These are phyloP conservation scores for Bryconaethiops microstoma DNA, from an alignment of 2,797 vertebrate species.

Conservation along the genomic window DNA sequence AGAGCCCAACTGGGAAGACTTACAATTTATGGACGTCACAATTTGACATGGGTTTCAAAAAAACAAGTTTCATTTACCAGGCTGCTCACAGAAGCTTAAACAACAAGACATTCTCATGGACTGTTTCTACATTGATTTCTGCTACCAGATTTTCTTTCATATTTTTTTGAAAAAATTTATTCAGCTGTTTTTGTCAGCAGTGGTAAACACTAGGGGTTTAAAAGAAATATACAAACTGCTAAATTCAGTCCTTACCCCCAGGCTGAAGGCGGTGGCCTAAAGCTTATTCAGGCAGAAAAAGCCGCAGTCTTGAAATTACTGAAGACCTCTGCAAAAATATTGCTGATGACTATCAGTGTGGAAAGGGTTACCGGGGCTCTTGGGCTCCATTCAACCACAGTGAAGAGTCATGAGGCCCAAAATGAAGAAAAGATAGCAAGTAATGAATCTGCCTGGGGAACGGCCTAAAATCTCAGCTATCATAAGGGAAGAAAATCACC, in stretches of 20 bases:
- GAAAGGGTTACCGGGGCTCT: neutral
- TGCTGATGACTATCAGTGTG: conserved; percentile 26
- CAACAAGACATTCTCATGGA: neutral
- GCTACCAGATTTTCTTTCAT: neutral
- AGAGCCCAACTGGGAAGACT: neutral
- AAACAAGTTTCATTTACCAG: neutral
- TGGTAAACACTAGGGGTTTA: neutral
- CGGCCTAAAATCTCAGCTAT: neutral
- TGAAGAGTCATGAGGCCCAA: neutral
- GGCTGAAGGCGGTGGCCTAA: conserved; percentile 17
- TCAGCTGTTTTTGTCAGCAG: neutral
- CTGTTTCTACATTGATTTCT: neutral
- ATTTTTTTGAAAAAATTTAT: neutral
- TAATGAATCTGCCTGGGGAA: neutral
- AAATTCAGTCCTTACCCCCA: conserved; percentile 11
- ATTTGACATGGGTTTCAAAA: neutral
- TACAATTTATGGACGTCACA: conserved; percentile 7
- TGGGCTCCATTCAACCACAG: neutral
- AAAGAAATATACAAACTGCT: conserved; percentile 5
- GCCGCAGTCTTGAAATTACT: conserved; percentile 29
- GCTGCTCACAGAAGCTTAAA: no score
- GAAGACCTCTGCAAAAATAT: conserved; percentile 26
- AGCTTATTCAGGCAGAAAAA: conserved; percentile 31
- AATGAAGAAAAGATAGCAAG: neutral
- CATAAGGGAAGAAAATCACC: neutral